phyloP scores from a whole-genome alignment of 2,113 vertebrate genomes.

The Triplophysa siluroides region DNA sequence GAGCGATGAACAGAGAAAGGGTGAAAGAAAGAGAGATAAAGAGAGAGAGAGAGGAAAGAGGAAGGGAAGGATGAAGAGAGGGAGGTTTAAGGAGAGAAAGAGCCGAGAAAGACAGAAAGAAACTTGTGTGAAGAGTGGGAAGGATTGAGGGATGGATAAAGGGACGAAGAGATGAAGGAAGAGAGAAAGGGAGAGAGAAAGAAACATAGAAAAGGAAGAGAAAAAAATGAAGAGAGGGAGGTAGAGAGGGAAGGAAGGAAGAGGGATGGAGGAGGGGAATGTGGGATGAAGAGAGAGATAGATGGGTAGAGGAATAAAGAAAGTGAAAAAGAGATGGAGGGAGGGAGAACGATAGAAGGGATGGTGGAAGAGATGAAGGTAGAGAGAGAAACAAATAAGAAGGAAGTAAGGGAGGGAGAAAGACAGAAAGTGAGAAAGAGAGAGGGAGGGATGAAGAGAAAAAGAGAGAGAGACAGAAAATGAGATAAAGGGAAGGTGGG shows the following conservation, averaged over 20 bases:
- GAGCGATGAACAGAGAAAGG: neutral
- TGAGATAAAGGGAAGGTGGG: no score
- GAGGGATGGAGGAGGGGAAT: neutral
- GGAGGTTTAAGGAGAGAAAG: no score
- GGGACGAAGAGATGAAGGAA: neutral
- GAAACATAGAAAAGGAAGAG: neutral
- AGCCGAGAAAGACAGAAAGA: no score
- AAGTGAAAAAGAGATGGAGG: neutral
- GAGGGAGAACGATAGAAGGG: no score
- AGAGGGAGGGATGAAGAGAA: neutral
- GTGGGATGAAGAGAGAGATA: neutral
- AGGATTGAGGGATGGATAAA: neutral
- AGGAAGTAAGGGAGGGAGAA: neutral
- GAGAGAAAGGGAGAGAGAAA: no score
- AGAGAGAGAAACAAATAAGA: no score
- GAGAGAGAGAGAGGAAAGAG: conserved; percentile 14
- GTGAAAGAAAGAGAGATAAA: conserved; percentile 34
- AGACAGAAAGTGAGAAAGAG: neutral
- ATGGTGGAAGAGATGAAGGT: neutral
- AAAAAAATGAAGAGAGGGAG: neutral
- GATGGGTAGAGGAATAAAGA: neutral
- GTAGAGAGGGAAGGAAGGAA: neutral
- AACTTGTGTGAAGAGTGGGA: no score
- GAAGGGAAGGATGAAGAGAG: neutral
- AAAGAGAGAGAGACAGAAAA: neutral